Evolutionary conservation across 2,888 invertebrate species (phyloP).

Genomic region (Bimastos eiseni): DNA sequence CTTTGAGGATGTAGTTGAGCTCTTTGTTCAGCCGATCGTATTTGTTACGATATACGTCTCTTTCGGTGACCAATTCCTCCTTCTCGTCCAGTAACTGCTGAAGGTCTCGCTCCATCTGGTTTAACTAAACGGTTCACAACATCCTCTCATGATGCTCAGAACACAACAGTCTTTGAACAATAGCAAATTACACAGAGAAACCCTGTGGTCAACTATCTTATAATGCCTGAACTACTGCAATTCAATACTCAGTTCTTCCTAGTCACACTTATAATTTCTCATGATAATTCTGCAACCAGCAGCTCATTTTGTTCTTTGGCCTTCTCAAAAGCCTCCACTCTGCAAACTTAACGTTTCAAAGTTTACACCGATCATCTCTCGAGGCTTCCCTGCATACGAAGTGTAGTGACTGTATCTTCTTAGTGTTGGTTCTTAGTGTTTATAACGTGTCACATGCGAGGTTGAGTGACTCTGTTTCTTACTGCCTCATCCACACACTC

Average conservation of each 20-base stretch:
- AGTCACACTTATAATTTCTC: no score
- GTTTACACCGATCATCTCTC: no score
- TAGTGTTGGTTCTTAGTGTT: no score
- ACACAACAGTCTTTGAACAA: not conserved
- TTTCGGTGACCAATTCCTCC: conserved; percentile 77
- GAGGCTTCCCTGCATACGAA: no score
- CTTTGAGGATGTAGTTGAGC: conserved; percentile 72
- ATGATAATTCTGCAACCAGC: no score
- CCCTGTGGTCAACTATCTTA: not conserved
- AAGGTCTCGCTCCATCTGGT: conserved; percentile 75
- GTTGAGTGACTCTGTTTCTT: no score
- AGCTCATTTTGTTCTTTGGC: no score
- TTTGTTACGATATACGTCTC: conserved; percentile 82
- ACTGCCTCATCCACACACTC: no score
- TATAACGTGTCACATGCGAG: no score
- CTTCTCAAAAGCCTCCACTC: no score
- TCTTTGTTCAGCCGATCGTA: conserved; percentile 81
- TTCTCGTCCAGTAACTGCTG: conserved; percentile 81
- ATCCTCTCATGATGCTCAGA: not conserved
- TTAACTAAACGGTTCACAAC: conserved; percentile 24
- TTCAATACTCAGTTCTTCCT: not conserved
- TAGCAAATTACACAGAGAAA: not conserved
- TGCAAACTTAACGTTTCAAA: no score
- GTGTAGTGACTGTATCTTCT: no score
- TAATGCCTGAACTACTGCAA: not conserved